These are phyloP conservation scores for Rhombomys opimus DNA, from an alignment of 2,113 vertebrate genomes.

Conservation along the genomic window DNA sequence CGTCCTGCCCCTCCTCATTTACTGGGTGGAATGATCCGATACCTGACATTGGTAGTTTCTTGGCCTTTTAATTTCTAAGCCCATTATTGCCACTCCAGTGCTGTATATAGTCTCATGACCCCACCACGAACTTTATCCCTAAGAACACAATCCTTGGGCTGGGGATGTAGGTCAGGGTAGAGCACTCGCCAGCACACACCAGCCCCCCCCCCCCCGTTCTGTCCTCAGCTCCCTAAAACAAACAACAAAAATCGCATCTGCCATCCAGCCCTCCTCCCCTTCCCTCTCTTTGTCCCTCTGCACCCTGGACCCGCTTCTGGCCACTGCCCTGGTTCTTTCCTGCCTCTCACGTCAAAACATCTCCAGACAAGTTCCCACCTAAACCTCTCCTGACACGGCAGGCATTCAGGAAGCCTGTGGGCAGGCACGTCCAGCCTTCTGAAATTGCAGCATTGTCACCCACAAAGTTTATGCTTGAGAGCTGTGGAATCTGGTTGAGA, in stretches of 20 bases:
- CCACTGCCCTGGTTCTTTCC: not conserved
- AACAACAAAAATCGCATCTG: no score
- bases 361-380: not conserved
- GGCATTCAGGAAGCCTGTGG: not conserved
- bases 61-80: slow-evolving; percentile 39
- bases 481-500: not conserved
- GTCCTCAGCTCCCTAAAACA: not conserved
- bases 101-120: not conserved
- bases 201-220: not conserved
- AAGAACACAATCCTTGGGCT: slow-evolving; percentile 1
- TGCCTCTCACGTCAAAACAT: not conserved
- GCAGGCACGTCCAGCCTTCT: not conserved
- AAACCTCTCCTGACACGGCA: not conserved
- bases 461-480: not conserved
- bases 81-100: not conserved
- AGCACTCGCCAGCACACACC: not conserved
- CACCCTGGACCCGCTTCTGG: not conserved
- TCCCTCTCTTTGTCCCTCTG: not conserved
- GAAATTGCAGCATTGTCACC: not conserved
- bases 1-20: not conserved
- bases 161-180: not conserved
- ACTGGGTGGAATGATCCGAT: not conserved
- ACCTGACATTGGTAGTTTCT: not conserved
- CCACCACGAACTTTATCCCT: not conserved
- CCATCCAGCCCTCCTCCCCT: not conserved